phyloP scores from a whole-genome alignment of 2,888 invertebrate species.

The Leptinotarsa peninsularis region DNA sequence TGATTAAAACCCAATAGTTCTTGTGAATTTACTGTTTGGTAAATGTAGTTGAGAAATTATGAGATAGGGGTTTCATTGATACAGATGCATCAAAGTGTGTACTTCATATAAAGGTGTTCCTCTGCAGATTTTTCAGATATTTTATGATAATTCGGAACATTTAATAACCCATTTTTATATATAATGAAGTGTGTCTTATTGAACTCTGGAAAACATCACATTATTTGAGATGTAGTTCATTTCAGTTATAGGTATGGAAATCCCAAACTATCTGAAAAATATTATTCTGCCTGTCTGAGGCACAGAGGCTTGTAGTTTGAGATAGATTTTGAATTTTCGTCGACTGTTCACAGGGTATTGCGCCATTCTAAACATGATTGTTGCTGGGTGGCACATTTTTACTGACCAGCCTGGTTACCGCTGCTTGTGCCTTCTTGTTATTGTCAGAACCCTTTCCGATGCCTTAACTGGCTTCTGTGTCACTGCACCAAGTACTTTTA shows the following conservation, averaged over 20 bases:
- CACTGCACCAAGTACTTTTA: conserved; percentile 58
- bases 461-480: conserved; percentile 62
- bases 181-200: background rate
- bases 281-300: conserved; percentile 8
- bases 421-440: conserved; percentile 66
- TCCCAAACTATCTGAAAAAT: conserved; percentile 5
- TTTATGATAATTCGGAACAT: too few species aligned
- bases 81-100: too few species aligned
- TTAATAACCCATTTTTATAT: background rate
- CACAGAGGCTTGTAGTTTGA: conserved; percentile 44
- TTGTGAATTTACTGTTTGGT: background rate
- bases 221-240: background rate
- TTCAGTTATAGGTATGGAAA: background rate
- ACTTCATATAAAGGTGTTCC: conserved; percentile 16
- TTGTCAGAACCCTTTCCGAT: conserved; percentile 56
- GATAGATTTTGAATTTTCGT: conserved; percentile 48
- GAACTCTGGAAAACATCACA: background rate
- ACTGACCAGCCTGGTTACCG: conserved; percentile 58
- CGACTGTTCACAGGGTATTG: conserved; percentile 60
- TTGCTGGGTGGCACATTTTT: conserved; percentile 52
- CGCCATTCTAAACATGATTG: conserved; percentile 59
- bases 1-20: background rate
- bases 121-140: background rate
- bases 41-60: background rate
- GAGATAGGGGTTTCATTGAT: background rate